Evolutionary conservation across 1,140 invertebrate genomes (phyloP).

Genomic region (Dendroctonus valens): DNA sequence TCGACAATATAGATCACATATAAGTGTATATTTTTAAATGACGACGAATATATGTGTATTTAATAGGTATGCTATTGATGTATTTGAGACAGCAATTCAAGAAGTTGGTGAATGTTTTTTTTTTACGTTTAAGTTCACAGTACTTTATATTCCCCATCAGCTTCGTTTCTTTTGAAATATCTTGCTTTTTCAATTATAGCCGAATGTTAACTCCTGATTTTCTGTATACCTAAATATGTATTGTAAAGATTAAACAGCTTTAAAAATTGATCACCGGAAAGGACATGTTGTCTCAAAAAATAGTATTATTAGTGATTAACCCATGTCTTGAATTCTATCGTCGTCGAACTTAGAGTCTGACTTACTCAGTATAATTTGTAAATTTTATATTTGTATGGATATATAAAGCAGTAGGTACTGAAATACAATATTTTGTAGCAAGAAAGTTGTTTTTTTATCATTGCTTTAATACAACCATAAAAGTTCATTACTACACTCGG

Average conservation of each 20-base stretch:
- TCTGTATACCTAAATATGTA: too few species aligned
- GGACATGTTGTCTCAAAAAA: not conserved
- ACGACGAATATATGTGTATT: slow-evolving; percentile 11
- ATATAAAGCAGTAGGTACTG: slow-evolving; percentile 32
- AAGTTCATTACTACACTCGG: too few species aligned
- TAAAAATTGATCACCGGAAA: not conserved
- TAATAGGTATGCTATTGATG: not conserved
- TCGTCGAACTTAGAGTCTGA: slow-evolving; percentile 37
- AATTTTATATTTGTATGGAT: slow-evolving; percentile 43
- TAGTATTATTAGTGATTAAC: not conserved
- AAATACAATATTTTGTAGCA: slow-evolving; percentile 40
- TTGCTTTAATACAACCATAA: not conserved
- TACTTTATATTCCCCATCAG: too few species aligned
- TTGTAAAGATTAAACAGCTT: too few species aligned
- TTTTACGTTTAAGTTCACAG: not conserved
- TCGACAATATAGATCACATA: slow-evolving; percentile 36
- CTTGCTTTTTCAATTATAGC: not conserved
- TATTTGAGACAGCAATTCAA: not conserved
- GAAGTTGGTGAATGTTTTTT: not conserved
- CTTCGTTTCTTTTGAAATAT: not conserved
- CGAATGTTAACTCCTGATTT: too few species aligned
- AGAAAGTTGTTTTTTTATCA: slow-evolving; percentile 8
- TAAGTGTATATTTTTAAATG: slow-evolving; percentile 29
- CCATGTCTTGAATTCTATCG: slow-evolving; percentile 21
- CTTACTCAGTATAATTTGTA: slow-evolving; percentile 40